These are phyloP conservation scores for Chesias legatella DNA, from an alignment of 2,888 invertebrate species.

Conservation along the genomic window DNA sequence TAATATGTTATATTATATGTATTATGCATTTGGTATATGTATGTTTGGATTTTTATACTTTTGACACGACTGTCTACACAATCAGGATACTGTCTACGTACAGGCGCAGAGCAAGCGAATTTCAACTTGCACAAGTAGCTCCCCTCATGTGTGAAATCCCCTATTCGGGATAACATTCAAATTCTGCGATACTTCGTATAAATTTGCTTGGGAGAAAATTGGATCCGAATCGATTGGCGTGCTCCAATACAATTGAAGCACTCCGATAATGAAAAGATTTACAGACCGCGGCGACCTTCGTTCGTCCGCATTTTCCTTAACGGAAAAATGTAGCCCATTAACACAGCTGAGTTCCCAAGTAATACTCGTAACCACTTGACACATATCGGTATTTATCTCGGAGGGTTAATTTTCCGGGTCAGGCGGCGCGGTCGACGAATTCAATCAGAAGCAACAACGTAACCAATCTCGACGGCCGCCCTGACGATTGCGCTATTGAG, in stretches of 20 bases:
- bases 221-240: constrained; percentile 4
- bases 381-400: constrained; percentile 63
- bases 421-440: constrained; percentile 50
- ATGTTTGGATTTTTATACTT: no score
- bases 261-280: constrained; percentile 12
- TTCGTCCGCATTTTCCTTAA: constrained; percentile 16
- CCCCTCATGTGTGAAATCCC: no score
- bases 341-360: constrained; percentile 27
- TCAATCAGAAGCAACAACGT: constrained; percentile 74
- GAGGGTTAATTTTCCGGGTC: constrained; percentile 66
- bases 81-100: no score
- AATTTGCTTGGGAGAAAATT: constrained; percentile 1
- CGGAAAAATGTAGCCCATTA: constrained; percentile 18
- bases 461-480: constrained; percentile 64
- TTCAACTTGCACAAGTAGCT: no score
- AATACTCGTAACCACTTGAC: constrained; percentile 51
- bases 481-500: constrained; percentile 68
- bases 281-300: constrained; percentile 11
- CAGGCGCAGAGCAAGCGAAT: no score
- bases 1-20: no score
- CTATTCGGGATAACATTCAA: no score
- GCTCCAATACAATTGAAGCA: constrained; percentile 5
- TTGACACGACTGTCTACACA: no score
- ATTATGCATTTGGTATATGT: no score
- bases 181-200: no score